phyloP scores from a whole-genome alignment of 2,113 vertebrate genomes.

The Redunca redunca region DNA sequence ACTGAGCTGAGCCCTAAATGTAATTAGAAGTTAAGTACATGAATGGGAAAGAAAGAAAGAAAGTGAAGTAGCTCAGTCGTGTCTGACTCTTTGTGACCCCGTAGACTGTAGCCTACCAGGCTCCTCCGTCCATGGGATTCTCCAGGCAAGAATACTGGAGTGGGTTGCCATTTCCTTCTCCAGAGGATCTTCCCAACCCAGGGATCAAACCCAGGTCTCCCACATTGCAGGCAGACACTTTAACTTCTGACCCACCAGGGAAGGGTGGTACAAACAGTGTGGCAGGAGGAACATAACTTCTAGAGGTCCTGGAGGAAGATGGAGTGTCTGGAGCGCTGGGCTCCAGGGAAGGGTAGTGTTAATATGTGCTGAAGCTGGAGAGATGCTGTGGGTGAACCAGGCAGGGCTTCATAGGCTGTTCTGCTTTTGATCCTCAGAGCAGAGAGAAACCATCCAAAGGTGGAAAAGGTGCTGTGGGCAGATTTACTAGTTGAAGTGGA shows the following conservation, averaged over 20 bases:
- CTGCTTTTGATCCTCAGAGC: not conserved
- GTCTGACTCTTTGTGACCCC: too few species aligned
- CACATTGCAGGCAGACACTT: too few species aligned
- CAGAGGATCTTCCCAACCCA: too few species aligned
- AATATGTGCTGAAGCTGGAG: not conserved
- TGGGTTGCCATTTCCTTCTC: too few species aligned
- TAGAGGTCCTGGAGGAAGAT: not conserved
- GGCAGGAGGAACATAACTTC: not conserved
- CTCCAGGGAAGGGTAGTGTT: not conserved
- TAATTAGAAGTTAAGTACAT: not conserved
- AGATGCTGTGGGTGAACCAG: not conserved
- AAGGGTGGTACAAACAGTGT: not conserved
- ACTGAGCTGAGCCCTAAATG: not conserved
- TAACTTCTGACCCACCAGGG: too few species aligned
- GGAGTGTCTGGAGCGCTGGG: not conserved
- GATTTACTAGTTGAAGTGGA: not conserved
- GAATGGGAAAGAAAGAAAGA: not conserved
- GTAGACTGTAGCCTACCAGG: too few species aligned
- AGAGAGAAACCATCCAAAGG: not conserved
- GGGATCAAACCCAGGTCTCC: too few species aligned
- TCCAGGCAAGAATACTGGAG: too few species aligned
- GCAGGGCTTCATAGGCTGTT: not conserved
- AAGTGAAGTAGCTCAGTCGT: too few species aligned
- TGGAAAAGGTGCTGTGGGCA: not conserved
- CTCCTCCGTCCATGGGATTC: too few species aligned